A percentile compares a stretch with the other conserved stretches of the same genome.
Conservation (phyloP, 2,797 vertebrate genomes). For the Poeciliopsis infans region DNA sequence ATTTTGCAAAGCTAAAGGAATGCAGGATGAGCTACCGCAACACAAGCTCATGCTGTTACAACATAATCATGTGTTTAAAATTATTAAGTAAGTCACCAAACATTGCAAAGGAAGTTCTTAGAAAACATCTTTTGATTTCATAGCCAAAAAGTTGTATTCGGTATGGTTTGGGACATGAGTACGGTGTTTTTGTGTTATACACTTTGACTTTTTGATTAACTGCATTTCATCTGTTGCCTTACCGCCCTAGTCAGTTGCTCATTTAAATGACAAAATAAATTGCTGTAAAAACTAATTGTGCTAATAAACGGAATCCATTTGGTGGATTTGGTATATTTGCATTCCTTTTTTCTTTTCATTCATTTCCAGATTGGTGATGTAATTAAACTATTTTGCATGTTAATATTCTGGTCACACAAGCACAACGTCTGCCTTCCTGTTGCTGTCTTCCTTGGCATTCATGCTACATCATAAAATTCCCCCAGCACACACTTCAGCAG, state of each 20-base stretch:
- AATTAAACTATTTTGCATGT: background rate
- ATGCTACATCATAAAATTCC: background rate
- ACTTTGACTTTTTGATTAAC: background rate
- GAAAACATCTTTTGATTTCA: background rate
- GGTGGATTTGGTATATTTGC: background rate
- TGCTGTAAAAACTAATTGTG: background rate
- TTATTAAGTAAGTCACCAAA: background rate
- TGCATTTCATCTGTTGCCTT: background rate
- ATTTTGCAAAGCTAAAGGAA: background rate
- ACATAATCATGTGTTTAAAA: background rate
- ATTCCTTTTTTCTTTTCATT: background rate
- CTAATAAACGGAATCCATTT: background rate
- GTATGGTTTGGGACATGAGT: background rate
- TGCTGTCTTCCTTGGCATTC: background rate
- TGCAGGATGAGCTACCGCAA: background rate
- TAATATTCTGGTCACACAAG: background rate
- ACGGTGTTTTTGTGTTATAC: background rate
- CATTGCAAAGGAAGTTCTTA: background rate
- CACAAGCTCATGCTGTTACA: background rate
- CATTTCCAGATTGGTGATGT: background rate
- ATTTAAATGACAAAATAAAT: background rate
- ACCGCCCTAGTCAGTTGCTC: background rate
- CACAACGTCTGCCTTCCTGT: background rate
- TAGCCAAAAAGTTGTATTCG: background rate
- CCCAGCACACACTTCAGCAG: constrained; percentile 2